A percentile compares a stretch with the other conserved stretches of the same genome.
Evolutionary conservation across 2,113 vertebrate genomes (phyloP).

Genomic region (Otus sunia): DNA sequence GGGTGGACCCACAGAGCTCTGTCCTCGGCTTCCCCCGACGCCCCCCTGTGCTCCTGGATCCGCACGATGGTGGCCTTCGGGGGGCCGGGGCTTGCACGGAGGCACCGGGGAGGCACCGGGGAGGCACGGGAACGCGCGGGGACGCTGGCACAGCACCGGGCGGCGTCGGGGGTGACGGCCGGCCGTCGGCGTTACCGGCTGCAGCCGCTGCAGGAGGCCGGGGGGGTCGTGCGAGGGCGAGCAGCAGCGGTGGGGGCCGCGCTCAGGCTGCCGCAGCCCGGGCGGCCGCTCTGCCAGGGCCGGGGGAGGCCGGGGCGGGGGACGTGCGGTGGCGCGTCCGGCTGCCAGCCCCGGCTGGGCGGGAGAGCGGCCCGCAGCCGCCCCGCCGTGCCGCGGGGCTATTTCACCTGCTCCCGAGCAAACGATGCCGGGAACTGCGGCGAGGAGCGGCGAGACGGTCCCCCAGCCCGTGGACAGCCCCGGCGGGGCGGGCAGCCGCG

Average conservation of each 20-base stretch:
- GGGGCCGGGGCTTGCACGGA: background rate
- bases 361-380: background rate
- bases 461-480: background rate
- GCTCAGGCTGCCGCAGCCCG: background rate
- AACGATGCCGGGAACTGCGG: background rate
- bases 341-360: background rate
- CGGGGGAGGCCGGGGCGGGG: background rate
- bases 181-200: background rate
- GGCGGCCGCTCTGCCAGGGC: background rate
- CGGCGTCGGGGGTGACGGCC: background rate
- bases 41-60: background rate
- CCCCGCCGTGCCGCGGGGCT: background rate
- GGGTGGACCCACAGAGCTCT: background rate
- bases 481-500: background rate
- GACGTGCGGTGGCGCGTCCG: rapidly evolving
- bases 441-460: rapidly evolving
- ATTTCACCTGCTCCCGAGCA: background rate
- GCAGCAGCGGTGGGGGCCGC: too few species aligned
- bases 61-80: rapidly evolving
- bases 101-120: too few species aligned
- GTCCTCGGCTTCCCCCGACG: too few species aligned
- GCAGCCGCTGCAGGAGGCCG: background rate
- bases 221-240: background rate
- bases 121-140: too few species aligned
- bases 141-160: background rate